Conservation (phyloP, 2,113 vertebrate genomes). For the Sapayoa aenigma region DNA sequence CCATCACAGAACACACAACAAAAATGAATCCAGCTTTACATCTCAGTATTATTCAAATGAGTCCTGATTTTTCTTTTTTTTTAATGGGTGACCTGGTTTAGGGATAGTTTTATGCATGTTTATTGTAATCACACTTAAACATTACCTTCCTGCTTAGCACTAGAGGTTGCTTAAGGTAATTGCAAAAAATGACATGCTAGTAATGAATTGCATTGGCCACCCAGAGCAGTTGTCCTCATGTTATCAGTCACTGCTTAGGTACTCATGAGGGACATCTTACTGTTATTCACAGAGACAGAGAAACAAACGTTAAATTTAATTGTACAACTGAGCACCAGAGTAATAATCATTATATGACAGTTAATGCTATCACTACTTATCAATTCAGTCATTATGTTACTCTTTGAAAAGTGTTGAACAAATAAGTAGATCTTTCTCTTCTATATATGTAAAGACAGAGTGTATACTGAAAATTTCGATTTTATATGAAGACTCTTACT, state of each 20-base stretch:
- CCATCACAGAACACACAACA: not conserved
- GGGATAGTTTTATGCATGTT: not conserved
- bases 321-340: conserved; percentile 47
- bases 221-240: conserved; percentile 41
- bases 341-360: conserved; percentile 67
- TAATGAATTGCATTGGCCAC: conserved; percentile 38
- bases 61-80: not conserved
- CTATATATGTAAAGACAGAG: conserved; percentile 15
- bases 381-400: conserved; percentile 58
- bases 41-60: not conserved
- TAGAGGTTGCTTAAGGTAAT: conserved; percentile 31
- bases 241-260: conserved; percentile 60
- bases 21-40: not conserved
- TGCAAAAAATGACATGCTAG: conserved; percentile 33
- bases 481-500: conserved; percentile 9
- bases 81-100: not conserved
- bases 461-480: not conserved
- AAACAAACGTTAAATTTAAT: conserved; percentile 73
- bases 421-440: conserved; percentile 42
- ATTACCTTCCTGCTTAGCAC: not conserved
- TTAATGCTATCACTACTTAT: conserved; percentile 73
- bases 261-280: conserved; percentile 47
- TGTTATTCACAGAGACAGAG: conserved; percentile 53
- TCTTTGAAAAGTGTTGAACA: conserved; percentile 53
- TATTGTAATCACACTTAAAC: not conserved